Evolutionary conservation across 2,797 vertebrate genomes (phyloP), one percentile per base, ranked within the genome.

Genomic region (Xenopus petersii): DNA sequence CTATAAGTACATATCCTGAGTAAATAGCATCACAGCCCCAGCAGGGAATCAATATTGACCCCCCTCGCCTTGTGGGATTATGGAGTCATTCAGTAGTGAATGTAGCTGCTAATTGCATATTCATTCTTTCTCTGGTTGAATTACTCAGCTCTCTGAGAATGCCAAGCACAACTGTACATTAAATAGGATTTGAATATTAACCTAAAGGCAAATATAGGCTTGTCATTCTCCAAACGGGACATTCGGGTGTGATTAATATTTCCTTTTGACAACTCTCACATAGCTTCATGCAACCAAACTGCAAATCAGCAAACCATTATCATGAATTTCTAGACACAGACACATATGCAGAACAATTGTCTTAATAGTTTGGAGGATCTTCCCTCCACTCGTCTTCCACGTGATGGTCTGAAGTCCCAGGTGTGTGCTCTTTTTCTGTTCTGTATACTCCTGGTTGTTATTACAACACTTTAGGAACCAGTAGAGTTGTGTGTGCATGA

Each of bases 151-250:
- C 13, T 46, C 24, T n/a, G 13, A 51, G 3, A 66, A 51, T 79
- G 76, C 76, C 76, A 79, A 79, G 54, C 60, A 79, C 71, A 79
- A 79, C 66, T 70, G 65, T 79, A 79, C 76, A 79, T 79, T 69
- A 74, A 79, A 79, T 65, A 79, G 76, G 76, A 79, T 79, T 79
- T 79, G 76, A 79, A 73, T 79, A 79, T 79, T 79, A 78, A 79
- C 71, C 71, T 12, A 48, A 74, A 79, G 66, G 26, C 76, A 79
- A 79, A 79, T 79, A 79, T 79, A 74, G 76, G 71, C 71, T 69
- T 61, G 59, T 21, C 68, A 56, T 63, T 68, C 42, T 75, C 71
- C 58, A 79, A 73, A 71, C 74, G 76, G 71, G 60, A 79, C 73
- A 79, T 70, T 73, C 30, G n/a, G 73, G 60, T 64, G 73, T 70